Conservation (phyloP, 2,888 invertebrate species). For the Harpagoxenus sublaevis region DNA sequence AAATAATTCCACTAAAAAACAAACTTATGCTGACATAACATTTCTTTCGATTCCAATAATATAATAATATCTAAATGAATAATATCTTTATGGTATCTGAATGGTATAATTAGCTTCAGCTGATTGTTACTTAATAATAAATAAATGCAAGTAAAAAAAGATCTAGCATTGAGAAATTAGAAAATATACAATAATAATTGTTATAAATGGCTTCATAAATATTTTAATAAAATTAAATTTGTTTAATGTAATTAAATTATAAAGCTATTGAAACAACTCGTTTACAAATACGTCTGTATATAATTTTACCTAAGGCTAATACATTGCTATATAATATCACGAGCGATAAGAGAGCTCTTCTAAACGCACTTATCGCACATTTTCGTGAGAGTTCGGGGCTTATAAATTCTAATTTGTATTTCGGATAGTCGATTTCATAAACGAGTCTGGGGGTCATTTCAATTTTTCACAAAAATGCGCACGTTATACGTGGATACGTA, state of each 20-base stretch:
- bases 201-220: neutral
- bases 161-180: neutral
- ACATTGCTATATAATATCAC: neutral
- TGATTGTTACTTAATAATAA: neutral
- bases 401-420: constrained; percentile 42
- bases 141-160: neutral
- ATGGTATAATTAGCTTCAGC: neutral
- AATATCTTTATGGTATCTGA: neutral
- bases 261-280: neutral
- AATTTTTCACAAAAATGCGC: constrained; percentile 38
- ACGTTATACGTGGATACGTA: constrained; percentile 16
- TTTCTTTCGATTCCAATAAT: neutral
- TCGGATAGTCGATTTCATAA: constrained; percentile 8
- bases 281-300: too few relatives aligned
- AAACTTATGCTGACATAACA: neutral
- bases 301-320: neutral
- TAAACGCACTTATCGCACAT: neutral
- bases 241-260: neutral
- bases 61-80: neutral
- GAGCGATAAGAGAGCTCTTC: neutral
- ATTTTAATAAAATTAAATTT: neutral
- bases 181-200: neutral
- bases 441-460: neutral
- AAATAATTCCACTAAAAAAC: neutral
- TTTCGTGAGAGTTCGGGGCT: neutral